Conservation (phyloP, 2,113 vertebrate species). For the Dipodomys stephensi region DNA sequence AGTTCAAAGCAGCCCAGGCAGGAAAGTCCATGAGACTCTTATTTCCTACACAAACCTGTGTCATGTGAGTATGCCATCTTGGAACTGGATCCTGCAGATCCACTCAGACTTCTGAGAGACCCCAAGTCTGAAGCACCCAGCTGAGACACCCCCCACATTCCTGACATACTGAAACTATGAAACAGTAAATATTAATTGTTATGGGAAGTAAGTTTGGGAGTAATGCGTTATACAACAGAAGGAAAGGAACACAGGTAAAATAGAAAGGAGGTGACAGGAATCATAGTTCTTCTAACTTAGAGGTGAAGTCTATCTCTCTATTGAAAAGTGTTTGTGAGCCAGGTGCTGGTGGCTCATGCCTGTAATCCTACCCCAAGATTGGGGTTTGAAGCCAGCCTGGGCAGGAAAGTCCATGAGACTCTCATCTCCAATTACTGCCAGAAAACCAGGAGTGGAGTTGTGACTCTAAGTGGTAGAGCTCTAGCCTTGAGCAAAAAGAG, state of each 20-base stretch:
- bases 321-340: no score
- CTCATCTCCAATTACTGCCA: no score
- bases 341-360: no score
- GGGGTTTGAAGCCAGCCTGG: no score
- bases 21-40: no score
- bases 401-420: no score
- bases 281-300: background rate
- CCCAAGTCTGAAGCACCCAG: background rate
- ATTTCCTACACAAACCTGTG: background rate
- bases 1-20: no score
- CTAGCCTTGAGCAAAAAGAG: no score
- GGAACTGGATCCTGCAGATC: background rate
- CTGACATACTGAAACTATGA: background rate
- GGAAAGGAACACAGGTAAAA: background rate
- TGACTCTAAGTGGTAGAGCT: no score
- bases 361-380: no score
- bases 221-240: constrained; percentile 8
- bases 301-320: background rate
- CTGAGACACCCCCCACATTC: background rate
- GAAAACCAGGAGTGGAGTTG: no score
- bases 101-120: background rate
- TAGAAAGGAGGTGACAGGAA: no score
- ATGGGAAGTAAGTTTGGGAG: background rate
- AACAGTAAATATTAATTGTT: background rate
- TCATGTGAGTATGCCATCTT: background rate